Evolutionary conservation across 2,113 vertebrate genomes (phyloP).

Genomic region (Psittacara wagleri): DNA sequence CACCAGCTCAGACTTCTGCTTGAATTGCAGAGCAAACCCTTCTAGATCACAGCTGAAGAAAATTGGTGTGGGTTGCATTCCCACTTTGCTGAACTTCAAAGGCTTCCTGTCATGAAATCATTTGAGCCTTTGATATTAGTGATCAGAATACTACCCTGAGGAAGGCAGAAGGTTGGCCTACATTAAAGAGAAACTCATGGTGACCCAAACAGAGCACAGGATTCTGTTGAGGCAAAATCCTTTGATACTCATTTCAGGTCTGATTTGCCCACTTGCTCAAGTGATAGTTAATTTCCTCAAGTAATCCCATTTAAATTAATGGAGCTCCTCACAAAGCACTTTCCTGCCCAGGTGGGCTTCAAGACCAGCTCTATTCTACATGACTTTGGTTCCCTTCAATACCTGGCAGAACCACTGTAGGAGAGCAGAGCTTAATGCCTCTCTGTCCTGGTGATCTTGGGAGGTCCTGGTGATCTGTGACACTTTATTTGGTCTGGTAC

Average conservation of each 20-base stretch:
- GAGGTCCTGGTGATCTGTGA: not conserved
- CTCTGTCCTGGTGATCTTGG: not conserved
- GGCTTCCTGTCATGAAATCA: not conserved
- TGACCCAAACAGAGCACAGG: not conserved
- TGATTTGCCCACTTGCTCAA: not conserved
- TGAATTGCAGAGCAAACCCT: not conserved
- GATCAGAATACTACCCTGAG: not conserved
- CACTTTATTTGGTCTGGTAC: not conserved
- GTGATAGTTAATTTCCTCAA: not conserved
- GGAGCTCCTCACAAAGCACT: not conserved
- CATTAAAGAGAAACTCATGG: not conserved
- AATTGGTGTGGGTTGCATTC: not conserved
- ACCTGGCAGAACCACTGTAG: accelerated
- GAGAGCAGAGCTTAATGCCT: not conserved
- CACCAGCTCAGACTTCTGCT: not conserved
- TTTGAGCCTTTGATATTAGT: not conserved
- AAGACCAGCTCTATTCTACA: not conserved
- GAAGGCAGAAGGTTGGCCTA: not conserved
- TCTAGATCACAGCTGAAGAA: not conserved
- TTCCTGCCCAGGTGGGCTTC: not conserved
- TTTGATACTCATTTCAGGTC: not conserved
- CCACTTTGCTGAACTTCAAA: not conserved
- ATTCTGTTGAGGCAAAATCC: not conserved
- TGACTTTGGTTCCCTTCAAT: not conserved
- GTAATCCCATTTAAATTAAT: not conserved